Conservation (phyloP, 2,888 invertebrate species). For the Lomographa bimaculata region DNA sequence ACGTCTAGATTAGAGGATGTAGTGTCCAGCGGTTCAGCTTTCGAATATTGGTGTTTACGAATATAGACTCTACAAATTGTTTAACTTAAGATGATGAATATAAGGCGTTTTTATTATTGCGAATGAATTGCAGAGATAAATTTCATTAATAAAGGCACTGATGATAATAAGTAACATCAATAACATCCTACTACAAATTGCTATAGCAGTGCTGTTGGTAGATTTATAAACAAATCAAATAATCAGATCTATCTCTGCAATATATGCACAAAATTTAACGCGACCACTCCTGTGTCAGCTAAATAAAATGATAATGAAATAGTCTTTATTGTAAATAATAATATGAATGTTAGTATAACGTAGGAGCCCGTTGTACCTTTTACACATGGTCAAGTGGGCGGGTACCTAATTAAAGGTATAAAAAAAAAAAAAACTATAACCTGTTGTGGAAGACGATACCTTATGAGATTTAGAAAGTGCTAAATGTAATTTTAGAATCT, state of each 20-base stretch:
- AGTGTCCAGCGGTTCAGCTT: slow-evolving; percentile 77
- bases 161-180: no score
- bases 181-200: no score
- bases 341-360: slow-evolving; percentile 63
- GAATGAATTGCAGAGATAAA: slow-evolving; percentile 4
- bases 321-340: slow-evolving; percentile 60
- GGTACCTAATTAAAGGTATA: slow-evolving; percentile 55
- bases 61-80: slow-evolving; percentile 62
- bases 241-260: not conserved
- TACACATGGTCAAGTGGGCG: slow-evolving; percentile 38
- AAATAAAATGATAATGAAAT: slow-evolving; percentile 7
- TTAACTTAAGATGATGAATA: slow-evolving; percentile 47
- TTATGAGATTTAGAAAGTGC: slow-evolving; percentile 67
- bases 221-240: no score
- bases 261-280: slow-evolving; percentile 30
- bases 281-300: slow-evolving; percentile 13
- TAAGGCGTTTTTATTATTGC: slow-evolving; percentile 13
- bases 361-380: slow-evolving; percentile 44
- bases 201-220: no score
- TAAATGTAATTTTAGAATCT: slow-evolving; percentile 62
- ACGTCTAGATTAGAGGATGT: slow-evolving; percentile 69
- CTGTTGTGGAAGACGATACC: slow-evolving; percentile 81
- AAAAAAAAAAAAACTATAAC: slow-evolving; percentile 53
- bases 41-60: slow-evolving; percentile 73
- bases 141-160: no score